These are phyloP conservation scores for Thalpophila matura DNA, from an alignment of 2,888 invertebrate genomes.

Conservation along the genomic window DNA sequence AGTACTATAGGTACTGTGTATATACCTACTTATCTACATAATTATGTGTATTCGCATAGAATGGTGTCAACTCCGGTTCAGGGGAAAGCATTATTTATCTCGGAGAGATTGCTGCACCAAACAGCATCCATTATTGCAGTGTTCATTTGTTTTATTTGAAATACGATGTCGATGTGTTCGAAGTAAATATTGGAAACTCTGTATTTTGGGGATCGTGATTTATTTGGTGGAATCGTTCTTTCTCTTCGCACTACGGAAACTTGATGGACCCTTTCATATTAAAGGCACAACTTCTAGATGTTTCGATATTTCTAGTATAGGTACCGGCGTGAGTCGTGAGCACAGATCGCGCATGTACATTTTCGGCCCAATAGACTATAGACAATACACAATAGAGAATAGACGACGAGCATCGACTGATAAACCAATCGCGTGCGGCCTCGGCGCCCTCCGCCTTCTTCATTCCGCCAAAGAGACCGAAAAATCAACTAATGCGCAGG, in stretches of 20 bases:
- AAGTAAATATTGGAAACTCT: slow-evolving; percentile 13
- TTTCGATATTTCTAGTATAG: too few species aligned
- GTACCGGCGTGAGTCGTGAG: too few species aligned
- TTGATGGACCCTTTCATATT: neutral
- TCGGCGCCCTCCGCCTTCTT: too few species aligned
- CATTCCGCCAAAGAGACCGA: too few species aligned
- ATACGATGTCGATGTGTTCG: slow-evolving; percentile 28
- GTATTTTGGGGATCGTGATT: slow-evolving; percentile 6
- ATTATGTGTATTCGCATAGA: slow-evolving; percentile 47
- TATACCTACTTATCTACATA: slow-evolving; percentile 35
- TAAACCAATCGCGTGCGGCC: too few species aligned
- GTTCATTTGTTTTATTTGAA: slow-evolving; percentile 35
- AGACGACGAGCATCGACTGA: too few species aligned
- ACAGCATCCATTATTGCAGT: slow-evolving; percentile 33
- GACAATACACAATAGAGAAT: too few species aligned
- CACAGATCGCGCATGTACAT: too few species aligned
- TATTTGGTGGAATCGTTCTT: slow-evolving; percentile 6
- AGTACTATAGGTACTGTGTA: slow-evolving; percentile 17
- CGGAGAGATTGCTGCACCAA: slow-evolving; percentile 31
- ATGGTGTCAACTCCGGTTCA: slow-evolving; percentile 48
- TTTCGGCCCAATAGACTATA: too few species aligned
- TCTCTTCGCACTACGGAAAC: neutral
- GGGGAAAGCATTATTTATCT: slow-evolving; percentile 44
- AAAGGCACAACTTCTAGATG: neutral
- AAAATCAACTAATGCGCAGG: too few species aligned